Base-by-base conservation (phyloP, 2,888 invertebrate species). In the Allygus modestus region DNA sequence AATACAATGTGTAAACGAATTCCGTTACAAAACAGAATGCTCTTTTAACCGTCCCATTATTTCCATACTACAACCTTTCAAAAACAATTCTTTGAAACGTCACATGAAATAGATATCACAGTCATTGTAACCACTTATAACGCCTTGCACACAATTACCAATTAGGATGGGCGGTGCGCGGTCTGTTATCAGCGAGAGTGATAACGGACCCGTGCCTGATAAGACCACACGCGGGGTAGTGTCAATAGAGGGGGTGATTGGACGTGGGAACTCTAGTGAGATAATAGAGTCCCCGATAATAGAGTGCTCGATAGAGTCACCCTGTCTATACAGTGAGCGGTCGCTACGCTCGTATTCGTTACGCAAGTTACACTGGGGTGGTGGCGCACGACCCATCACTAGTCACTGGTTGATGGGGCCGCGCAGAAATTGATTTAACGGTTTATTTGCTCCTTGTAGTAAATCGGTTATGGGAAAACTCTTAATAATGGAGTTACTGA, bases 211-310 rank as follows among this genome's bases (percentile, higher is more conserved):
- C 65, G 65, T 31, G 65, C 15, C 5, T 31, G 65, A 65, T 65
- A 65, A 65, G 65, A 28, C 65, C 65, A 58, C 58, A 58, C 23
- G 5, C 65, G 23, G 7, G 65, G 11, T 33, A 77, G 28, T 23
- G 41, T 77, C 77, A 77, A 77, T 77, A 77, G 77, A 71, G 77
- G 77, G 77, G 77, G 46, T 77, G 77, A 77, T 77, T 77, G 73
- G 37, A 28, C 33, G 73, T 73, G 73, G 73, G 73, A 73, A 73
- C 73, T 31, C 31, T 20, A 37, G 73, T 28, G 65, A 15, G 41
- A 73, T 73, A 73, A 73, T 73, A 73, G 73, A 73, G 73, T 73
- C 31, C 1, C 69, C 31, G 28, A 46, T 46, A 54, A 54, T 54
- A 54, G 20, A 54, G 54, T 15, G 54, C 20, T 15, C 15, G 65